These are phyloP conservation scores for Ceyx margarethae DNA, from an alignment of 2,113 vertebrate genomes.

Conservation along the genomic window DNA sequence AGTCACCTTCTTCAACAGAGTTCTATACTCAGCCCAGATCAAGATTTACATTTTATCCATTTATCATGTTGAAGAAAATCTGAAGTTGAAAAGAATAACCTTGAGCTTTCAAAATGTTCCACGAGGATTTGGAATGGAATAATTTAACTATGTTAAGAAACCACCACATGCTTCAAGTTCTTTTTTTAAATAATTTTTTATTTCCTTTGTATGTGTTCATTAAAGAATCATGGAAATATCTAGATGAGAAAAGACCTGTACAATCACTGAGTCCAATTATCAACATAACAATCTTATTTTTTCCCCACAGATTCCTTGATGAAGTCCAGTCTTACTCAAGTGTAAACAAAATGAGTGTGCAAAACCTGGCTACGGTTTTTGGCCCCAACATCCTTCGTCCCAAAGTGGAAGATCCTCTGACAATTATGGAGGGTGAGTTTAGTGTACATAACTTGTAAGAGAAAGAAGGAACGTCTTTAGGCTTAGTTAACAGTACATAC, in stretches of 20 bases:
- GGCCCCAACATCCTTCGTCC: slow-evolving; percentile 95
- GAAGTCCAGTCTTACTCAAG: slow-evolving; percentile 96
- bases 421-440: slow-evolving; percentile 94
- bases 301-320: slow-evolving; percentile 87
- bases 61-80: neutral
- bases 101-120: neutral
- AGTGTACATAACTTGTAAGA: neutral
- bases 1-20: no score
- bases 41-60: neutral
- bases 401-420: slow-evolving; percentile 93
- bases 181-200: neutral
- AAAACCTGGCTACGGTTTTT: slow-evolving; percentile 96
- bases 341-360: slow-evolving; percentile 98
- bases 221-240: neutral
- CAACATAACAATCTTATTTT: neutral
- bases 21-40: no score
- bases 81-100: neutral
- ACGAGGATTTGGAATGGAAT: neutral
- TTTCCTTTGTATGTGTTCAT: neutral
- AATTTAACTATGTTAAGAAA: neutral
- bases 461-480: neutral
- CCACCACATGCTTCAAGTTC: neutral
- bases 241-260: no score
- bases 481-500: neutral
- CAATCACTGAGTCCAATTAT: no score